phyloP scores from a whole-genome alignment of 2,888 invertebrate species.

The Drosophila formosana region DNA sequence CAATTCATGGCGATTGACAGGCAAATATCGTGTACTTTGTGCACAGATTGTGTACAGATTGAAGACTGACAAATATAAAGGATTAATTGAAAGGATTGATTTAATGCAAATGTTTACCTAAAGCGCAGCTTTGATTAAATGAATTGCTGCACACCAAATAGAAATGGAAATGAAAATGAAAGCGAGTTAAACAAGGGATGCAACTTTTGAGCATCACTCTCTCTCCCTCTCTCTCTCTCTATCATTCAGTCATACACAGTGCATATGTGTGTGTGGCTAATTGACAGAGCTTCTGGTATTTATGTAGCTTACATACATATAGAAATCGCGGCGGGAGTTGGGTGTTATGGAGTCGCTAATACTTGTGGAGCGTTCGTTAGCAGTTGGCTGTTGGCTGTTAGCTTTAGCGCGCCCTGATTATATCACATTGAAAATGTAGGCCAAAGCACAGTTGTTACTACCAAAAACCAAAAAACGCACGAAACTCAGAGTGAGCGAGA shows the following conservation, averaged over 20 bases:
- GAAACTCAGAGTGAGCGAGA: not conserved
- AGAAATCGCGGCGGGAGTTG: slow-evolving; percentile 27
- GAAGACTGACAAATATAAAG: slow-evolving; percentile 26
- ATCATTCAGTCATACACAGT: slow-evolving; percentile 9
- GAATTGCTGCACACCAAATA: slow-evolving; percentile 41
- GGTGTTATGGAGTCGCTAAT: slow-evolving; percentile 47
- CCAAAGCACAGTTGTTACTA: slow-evolving; percentile 75
- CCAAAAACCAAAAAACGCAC: slow-evolving; percentile 8
- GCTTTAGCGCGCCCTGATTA: slow-evolving; percentile 78
- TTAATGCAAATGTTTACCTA: slow-evolving; percentile 51
- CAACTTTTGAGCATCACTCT: slow-evolving; percentile 35
- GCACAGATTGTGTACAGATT: not conserved
- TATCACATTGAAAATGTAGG: slow-evolving; percentile 79
- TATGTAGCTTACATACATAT: slow-evolving; percentile 26
- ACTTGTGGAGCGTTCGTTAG: slow-evolving; percentile 75
- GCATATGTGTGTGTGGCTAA: slow-evolving; percentile 41
- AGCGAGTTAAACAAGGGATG: slow-evolving; percentile 50
- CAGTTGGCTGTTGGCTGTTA: slow-evolving; percentile 60
- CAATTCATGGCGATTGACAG: not conserved
- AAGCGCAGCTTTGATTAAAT: slow-evolving; percentile 35
- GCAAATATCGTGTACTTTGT: not conserved
- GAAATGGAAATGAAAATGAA: slow-evolving; percentile 50
- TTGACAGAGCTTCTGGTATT: slow-evolving; percentile 64
- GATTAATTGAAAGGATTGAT: slow-evolving; percentile 53
- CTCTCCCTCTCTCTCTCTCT: slow-evolving; percentile 6